Percentiles rank a stretch among this genome's conserved stretches.
phyloP scores from a whole-genome alignment of 2,797 vertebrate genomes.

The Pangasius mekongensis region DNA sequence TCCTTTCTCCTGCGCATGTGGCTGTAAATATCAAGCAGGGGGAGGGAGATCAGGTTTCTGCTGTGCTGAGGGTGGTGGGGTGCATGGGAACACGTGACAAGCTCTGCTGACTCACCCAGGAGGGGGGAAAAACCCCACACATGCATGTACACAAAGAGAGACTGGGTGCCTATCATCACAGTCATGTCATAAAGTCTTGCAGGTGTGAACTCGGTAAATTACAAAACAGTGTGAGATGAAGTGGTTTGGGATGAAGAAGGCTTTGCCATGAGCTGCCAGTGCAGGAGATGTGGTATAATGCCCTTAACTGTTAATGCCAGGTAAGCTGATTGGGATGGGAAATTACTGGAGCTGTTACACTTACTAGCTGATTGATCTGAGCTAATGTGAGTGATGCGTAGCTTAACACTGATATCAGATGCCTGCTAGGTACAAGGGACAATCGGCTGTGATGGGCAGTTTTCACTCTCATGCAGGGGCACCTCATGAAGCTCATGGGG shows the following conservation, averaged over 20 bases:
- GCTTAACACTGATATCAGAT: neutral
- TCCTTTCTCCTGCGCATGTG: conserved; percentile 57
- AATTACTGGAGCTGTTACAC: neutral
- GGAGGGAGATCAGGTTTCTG: conserved; percentile 68
- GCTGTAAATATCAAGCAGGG: conserved; percentile 67
- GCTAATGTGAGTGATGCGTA: neutral
- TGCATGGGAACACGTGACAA: conserved; percentile 68
- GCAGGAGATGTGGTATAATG: neutral
- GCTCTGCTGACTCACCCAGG: conserved; percentile 72
- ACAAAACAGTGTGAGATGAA: neutral
- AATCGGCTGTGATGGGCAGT: neutral
- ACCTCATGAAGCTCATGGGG: neutral
- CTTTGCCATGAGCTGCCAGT: neutral
- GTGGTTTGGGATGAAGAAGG: neutral
- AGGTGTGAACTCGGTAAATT: neutral
- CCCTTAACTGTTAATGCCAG: neutral
- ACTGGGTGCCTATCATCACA: neutral
- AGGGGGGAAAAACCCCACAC: conserved; percentile 51
- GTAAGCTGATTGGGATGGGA: neutral
- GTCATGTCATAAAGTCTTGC: conserved; percentile 3
- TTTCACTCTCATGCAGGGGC: neutral
- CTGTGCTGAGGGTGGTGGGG: conserved; percentile 56
- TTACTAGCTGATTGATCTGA: neutral
- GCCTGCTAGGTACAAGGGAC: neutral
- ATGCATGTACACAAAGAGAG: neutral